Base-by-base conservation (phyloP, 1,140 invertebrate species). In the Drosophila grimshawi region DNA sequence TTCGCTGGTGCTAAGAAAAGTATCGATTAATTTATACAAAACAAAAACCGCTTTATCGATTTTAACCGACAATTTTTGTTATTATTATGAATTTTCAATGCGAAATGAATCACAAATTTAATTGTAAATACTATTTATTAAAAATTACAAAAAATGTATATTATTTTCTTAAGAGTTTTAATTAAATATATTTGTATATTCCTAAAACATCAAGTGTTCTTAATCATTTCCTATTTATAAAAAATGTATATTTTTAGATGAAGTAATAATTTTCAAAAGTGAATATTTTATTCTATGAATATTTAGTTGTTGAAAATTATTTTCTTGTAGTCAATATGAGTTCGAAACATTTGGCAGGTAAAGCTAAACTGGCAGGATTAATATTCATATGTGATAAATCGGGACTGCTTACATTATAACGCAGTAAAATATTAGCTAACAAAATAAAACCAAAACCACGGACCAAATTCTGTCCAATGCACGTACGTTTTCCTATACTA, bases 401-500 rank as follows among this genome's bases (percentile, higher is more conserved):
- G 0, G 94, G 93, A 3, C 94, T 93, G 1, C 92, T 86, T 5
- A 98, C 93, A 55, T 96, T 94, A 81, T 95, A 97, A 65, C 95
- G 94, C 71, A 97, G 95, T 46, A 97, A 85, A 3, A 98, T 92
- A 39, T 95, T 96, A 0, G 95, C 95, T 43, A 97, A 90, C 41
- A 95, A 94, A 0, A 96, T 93, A 90, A 97, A 97, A 60, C 94
- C 95, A 81, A 97, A 94, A 27, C 95, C 95, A n/a, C 96, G 95
- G 0, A 97, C 96, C 49, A 98, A 93, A 61, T 96, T 96, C 92
- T 97, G 97, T 0, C 97, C 97, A 78, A 98, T 96, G 89, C 98
- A 98, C 0, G 97, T 97, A 5, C 97, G 93, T 73, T 97, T 95
- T 0, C 97, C 96, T n/a, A 96, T 97, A 72, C 96, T 96, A 92